Percentiles rank a stretch among this genome's conserved stretches.
Evolutionary conservation across 1,140 invertebrate species (phyloP).

Genomic region (Popillia japonica): DNA sequence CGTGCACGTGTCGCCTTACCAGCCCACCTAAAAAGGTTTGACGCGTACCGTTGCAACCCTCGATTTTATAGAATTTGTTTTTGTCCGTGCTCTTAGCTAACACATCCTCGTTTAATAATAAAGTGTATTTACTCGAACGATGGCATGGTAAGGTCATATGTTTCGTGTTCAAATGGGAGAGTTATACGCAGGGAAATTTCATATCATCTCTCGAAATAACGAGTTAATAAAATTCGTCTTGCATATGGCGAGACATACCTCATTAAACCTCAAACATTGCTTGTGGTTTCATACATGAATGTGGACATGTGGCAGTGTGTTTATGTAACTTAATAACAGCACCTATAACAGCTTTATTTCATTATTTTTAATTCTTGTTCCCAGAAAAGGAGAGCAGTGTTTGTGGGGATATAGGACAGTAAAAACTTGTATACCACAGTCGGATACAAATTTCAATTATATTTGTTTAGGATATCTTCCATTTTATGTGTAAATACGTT

Average conservation of each 20-base stretch:
- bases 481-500: too few species aligned
- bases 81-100: conserved; percentile 25
- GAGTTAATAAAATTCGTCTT: conserved; percentile 14
- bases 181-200: conserved; percentile 7
- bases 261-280: conserved; percentile 17
- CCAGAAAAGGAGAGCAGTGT: too few species aligned
- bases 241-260: background rate
- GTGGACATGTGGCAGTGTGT: background rate
- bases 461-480: too few species aligned
- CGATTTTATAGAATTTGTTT: conserved; percentile 19
- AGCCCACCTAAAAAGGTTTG: conserved; percentile 23
- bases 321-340: background rate
- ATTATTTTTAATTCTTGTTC: too few species aligned
- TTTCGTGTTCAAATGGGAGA: background rate
- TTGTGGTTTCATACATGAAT: conserved; percentile 17
- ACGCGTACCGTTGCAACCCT: conserved; percentile 2
- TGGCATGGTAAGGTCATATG: conserved; percentile 6
- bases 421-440: too few species aligned
- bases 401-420: too few species aligned
- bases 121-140: conserved; percentile 16
- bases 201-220: conserved; percentile 20
- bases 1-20: conserved; percentile 15
- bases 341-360: too few species aligned
- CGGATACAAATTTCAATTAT: too few species aligned
- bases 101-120: conserved; percentile 17